Evolutionary conservation across 1,140 invertebrate species (phyloP), one percentile per base, ranked within the genome.

Genomic region (Rhopalosiphum padi): DNA sequence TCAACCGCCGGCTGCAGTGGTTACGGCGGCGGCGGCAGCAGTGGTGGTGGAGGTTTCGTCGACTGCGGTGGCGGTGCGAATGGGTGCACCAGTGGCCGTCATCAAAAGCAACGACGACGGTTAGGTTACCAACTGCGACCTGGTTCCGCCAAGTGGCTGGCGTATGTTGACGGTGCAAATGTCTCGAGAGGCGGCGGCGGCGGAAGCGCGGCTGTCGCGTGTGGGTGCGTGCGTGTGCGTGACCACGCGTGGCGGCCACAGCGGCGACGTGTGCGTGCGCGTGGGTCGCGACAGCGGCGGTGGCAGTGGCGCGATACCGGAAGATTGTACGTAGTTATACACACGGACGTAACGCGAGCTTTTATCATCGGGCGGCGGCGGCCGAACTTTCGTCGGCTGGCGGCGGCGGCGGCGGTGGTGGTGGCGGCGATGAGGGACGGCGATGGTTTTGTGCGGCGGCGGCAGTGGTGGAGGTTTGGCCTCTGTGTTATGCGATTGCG

Each of bases 331-430:
- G 86, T n/a, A 21, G 86, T n/a, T 6, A 30, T n/a, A 53, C 87
- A 30, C 43, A 87, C 25, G 43, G 43, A 30, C 41, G 85, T 87
- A 46, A n/a, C 85, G 68, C 21, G 68, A 51, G 68, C 90, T 91
- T 91, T 91, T 91, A 51, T 37, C 68, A n/a, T 41, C 60, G 43
- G 90, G 53, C 35, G 89, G 35, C 53, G 55, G 51, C 41, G 15
- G 41, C 87, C 48, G 89, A 68, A 90, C 55, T 77, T 48, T 35
- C 68, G 43, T 43, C n/a, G 30, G 77, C 53, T 22, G 25, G 55
- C 9, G 68, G 41, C 0, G 3, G 53, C 22, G 37, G 37, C 2
- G 55, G 37, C 22, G 18, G 30, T 23, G 18, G 43, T 68, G 37
- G 37, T 37, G 55, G 37, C 22, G 18, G 30, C 37, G 18, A 68